Conservation (phyloP, 2,797 vertebrate species). For the Chiroxiphia lanceolata region DNA sequence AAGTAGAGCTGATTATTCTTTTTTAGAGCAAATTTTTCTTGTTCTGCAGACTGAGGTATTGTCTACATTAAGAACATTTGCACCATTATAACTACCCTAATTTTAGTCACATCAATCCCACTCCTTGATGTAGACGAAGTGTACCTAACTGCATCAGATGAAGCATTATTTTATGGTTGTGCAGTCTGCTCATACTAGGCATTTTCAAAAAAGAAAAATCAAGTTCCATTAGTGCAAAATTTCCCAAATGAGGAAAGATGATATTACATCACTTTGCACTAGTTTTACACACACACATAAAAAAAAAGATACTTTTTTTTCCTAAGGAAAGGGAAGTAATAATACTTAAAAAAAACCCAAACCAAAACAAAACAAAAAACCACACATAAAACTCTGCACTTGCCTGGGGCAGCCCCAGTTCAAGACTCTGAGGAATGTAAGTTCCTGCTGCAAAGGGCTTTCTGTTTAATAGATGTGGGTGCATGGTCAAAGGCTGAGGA, state of each 20-base stretch:
- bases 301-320: not conserved
- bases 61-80: constrained; percentile 54
- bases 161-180: constrained; percentile 10
- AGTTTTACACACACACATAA: not conserved
- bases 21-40: constrained; percentile 40
- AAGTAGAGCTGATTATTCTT: constrained; percentile 51
- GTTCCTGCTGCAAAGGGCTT: not conserved
- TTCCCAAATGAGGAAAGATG: not conserved
- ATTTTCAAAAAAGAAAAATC: constrained; percentile 34
- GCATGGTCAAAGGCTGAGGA: not conserved
- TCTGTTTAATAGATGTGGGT: not conserved
- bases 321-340: not conserved
- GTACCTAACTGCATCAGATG: constrained; percentile 21
- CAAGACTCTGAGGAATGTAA: not conserved
- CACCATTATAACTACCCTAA: constrained; percentile 40
- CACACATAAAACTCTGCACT: not conserved
- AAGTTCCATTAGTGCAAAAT: constrained; percentile 27
- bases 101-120: constrained; percentile 56
- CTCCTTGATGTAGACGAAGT: constrained; percentile 27
- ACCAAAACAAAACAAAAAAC: too few relatives aligned
- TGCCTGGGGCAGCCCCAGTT: not conserved
- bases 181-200: constrained; percentile 6
- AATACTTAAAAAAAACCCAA: not conserved
- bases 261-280: not conserved
- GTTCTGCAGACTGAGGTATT: constrained; percentile 36